Evolutionary conservation across 2,888 invertebrate species (phyloP).

Genomic region (Xanthia icteritia): DNA sequence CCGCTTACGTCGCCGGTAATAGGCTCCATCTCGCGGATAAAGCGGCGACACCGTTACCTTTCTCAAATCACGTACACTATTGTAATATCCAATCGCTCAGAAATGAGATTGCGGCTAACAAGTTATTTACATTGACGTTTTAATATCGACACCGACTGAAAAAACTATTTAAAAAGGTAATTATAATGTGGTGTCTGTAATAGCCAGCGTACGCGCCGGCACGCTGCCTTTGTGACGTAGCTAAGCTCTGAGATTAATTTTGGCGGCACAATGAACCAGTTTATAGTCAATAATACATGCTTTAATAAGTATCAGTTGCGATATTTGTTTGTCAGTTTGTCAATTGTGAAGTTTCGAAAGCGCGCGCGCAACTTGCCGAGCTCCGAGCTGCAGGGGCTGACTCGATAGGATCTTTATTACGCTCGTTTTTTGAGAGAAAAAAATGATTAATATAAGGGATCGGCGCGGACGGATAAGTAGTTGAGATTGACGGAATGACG

Average conservation of each 20-base stretch:
- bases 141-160: constrained; percentile 87
- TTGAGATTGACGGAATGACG: constrained; percentile 88
- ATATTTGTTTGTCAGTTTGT: constrained; percentile 87
- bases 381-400: constrained; percentile 75
- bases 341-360: constrained; percentile 86
- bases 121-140: constrained; percentile 91
- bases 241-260: constrained; percentile 90
- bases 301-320: constrained; percentile 86
- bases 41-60: constrained; percentile 90
- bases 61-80: constrained; percentile 91
- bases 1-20: constrained; percentile 78
- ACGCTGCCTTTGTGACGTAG: constrained; percentile 87
- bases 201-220: constrained; percentile 87
- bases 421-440: constrained; percentile 81
- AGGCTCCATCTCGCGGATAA: constrained; percentile 89
- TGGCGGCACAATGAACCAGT: constrained; percentile 87
- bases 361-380: constrained; percentile 69
- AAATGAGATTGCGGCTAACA: constrained; percentile 91
- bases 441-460: constrained; percentile 89
- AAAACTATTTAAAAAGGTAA: constrained; percentile 90
- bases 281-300: constrained; percentile 86
- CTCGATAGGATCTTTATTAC: constrained; percentile 87
- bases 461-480: constrained; percentile 89
- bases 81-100: constrained; percentile 90
- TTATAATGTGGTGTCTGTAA: constrained; percentile 88